These are phyloP conservation scores for Eurystomus glaucurus DNA, from an alignment of 2,797 vertebrate genomes.

Conservation along the genomic window DNA sequence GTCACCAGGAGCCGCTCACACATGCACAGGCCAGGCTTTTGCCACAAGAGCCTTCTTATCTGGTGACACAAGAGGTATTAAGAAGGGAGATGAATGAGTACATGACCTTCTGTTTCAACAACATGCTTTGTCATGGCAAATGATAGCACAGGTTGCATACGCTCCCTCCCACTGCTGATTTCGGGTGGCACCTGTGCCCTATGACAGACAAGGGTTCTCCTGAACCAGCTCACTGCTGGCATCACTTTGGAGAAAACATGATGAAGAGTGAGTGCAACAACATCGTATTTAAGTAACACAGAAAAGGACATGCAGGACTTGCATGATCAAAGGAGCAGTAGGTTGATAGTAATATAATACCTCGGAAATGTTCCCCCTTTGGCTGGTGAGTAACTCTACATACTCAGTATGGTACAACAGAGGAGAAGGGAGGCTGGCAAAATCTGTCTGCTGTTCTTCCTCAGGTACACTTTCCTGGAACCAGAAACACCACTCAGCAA, in stretches of 20 bases:
- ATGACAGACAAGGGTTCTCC: neutral
- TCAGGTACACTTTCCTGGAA: neutral
- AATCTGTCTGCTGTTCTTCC: neutral
- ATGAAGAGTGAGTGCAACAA: neutral
- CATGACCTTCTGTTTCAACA: neutral
- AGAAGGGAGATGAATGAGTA: rapidly evolving
- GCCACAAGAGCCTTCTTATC: neutral
- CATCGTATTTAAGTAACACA: neutral
- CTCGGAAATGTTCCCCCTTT: neutral
- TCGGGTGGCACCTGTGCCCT: neutral
- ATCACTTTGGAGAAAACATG: neutral
- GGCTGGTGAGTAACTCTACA: neutral
- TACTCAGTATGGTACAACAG: neutral
- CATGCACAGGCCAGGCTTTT: neutral
- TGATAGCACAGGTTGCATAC: neutral
- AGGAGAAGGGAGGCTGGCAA: neutral
- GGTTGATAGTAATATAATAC: neutral
- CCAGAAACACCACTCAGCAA: neutral
- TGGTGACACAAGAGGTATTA: neutral
- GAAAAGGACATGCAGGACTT: neutral
- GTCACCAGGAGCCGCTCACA: neutral
- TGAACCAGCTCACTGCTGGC: neutral
- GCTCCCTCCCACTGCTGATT: neutral
- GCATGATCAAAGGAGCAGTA: neutral
- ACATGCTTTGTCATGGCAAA: neutral